Conservation (phyloP, 2,797 vertebrate species). For the Silurus aristotelis region DNA sequence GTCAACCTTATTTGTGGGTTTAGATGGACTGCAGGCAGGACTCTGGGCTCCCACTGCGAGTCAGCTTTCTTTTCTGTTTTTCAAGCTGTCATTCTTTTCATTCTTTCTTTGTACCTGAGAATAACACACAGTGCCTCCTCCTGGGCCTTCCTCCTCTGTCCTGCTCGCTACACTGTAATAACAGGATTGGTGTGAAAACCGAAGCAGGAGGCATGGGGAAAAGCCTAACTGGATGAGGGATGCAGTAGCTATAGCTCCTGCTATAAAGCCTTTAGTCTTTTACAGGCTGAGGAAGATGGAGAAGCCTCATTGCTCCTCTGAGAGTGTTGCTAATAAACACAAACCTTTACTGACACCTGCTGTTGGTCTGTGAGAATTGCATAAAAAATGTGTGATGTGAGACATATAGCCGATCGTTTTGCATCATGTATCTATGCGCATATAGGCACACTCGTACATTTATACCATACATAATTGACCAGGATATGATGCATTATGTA, state of each 20-base stretch:
- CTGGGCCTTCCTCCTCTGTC: neutral
- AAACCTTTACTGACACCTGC: conserved; percentile 69
- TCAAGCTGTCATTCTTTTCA: neutral
- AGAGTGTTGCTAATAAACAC: neutral
- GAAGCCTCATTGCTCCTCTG: neutral
- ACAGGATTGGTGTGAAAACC: conserved; percentile 28
- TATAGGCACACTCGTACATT: too few species aligned
- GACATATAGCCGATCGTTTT: too few species aligned
- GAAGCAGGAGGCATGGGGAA: conserved; percentile 18
- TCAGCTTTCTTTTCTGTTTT: neutral
- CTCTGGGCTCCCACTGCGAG: neutral
- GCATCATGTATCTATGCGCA: too few species aligned
- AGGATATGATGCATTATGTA: neutral
- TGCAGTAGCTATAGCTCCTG: conserved; percentile 26
- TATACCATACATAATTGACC: too few species aligned
- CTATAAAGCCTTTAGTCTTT: conserved; percentile 16
- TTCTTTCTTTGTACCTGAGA: conserved; percentile 26
- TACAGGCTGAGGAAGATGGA: neutral
- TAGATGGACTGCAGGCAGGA: conserved; percentile 27
- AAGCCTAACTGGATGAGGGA: neutral
- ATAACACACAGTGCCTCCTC: conserved; percentile 11
- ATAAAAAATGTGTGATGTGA: too few species aligned
- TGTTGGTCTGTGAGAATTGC: conserved; percentile 52
- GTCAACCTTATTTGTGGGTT: conserved; percentile 45
- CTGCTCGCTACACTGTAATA: conserved; percentile 12